phyloP scores from a whole-genome alignment of 1,140 invertebrate genomes.

The Drosophila equinoxialis region DNA sequence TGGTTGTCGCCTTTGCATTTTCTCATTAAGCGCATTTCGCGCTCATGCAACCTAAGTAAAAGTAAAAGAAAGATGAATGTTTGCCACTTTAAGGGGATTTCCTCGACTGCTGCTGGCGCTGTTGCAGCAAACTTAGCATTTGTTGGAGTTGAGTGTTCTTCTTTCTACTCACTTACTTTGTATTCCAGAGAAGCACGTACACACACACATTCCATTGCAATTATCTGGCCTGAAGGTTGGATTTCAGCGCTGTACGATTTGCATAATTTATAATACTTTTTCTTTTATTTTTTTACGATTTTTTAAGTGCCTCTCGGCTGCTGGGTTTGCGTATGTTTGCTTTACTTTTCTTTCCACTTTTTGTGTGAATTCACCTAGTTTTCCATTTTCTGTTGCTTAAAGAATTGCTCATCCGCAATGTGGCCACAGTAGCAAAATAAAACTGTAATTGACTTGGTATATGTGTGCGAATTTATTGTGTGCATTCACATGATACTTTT shows the following conservation, averaged over 20 bases:
- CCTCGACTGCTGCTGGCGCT: neutral
- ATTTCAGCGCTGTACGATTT: conserved; percentile 68
- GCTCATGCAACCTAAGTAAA: conserved; percentile 40
- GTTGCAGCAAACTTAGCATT: conserved; percentile 52
- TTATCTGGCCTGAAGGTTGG: conserved; percentile 58
- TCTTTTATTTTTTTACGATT: conserved; percentile 51
- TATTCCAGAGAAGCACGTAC: conserved; percentile 31
- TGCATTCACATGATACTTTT: conserved; percentile 33
- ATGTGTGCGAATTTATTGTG: conserved; percentile 69
- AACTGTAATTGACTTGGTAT: conserved; percentile 72
- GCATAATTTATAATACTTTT: conserved; percentile 68
- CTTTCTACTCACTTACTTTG: conserved; percentile 15
- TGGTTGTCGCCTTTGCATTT: conserved; percentile 75
- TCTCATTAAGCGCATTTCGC: conserved; percentile 77
- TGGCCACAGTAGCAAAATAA: conserved; percentile 32
- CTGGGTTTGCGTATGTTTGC: conserved; percentile 18
- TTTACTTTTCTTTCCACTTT: conserved; percentile 1
- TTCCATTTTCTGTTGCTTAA: conserved; percentile 17
- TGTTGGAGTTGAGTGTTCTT: conserved; percentile 21
- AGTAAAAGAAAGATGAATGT: conserved; percentile 57
- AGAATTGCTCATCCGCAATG: conserved; percentile 57
- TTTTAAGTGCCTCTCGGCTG: conserved; percentile 60
- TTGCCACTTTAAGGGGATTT: conserved; percentile 40
- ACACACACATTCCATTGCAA: conserved; percentile 57
- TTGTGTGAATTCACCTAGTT: conserved; percentile 13